These are phyloP conservation scores for Tetanocera ferruginea DNA, from an alignment of 2,888 invertebrate genomes.

Conservation along the genomic window DNA sequence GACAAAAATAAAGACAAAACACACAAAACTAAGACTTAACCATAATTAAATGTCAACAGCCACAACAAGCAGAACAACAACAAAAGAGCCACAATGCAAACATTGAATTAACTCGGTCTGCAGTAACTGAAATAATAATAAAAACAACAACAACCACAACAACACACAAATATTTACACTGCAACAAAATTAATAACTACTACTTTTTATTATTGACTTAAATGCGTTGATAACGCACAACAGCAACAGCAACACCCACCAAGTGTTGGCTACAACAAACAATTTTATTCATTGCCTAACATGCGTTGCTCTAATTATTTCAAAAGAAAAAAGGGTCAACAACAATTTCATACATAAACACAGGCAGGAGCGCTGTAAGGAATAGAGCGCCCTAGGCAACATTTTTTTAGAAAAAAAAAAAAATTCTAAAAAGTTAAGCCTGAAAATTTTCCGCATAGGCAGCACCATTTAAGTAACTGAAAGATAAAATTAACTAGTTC, in stretches of 20 bases:
- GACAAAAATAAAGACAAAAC: neutral
- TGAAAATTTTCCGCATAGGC: too few relatives aligned
- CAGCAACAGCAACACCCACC: neutral
- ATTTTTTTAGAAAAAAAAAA: neutral
- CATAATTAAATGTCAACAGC: neutral
- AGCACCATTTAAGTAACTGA: too few relatives aligned
- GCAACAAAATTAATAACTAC: neutral
- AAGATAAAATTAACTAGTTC: too few relatives aligned
- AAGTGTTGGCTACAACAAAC: neutral
- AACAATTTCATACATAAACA: too few relatives aligned
- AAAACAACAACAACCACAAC: neutral
- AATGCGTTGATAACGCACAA: neutral
- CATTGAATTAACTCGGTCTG: neutral
- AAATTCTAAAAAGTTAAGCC: too few relatives aligned
- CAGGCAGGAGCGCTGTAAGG: too few relatives aligned
- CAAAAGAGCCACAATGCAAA: neutral
- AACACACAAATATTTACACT: neutral
- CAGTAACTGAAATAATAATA: neutral
- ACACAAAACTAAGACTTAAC: neutral
- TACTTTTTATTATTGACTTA: neutral
- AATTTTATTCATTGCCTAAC: conserved; percentile 23
- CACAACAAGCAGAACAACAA: neutral
- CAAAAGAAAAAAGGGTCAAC: neutral
- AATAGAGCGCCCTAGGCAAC: neutral
- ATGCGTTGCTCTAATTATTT: conserved; percentile 16